Evolutionary conservation across 2,888 invertebrate genomes (phyloP).

Genomic region (Chrysina gloriosa): DNA sequence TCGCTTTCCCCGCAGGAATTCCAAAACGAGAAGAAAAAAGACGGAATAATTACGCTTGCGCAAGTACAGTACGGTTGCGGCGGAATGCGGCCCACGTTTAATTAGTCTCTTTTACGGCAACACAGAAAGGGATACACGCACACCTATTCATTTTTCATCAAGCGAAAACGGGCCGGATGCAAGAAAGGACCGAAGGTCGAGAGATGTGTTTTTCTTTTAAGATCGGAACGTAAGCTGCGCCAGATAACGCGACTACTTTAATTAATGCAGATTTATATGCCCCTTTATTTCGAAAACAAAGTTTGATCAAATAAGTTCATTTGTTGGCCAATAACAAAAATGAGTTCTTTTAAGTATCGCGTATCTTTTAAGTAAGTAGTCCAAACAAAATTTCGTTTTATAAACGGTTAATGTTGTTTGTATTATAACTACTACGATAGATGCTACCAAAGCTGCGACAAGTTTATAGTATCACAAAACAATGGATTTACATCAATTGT

Average conservation of each 20-base stretch:
- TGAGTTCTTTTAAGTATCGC: neutral
- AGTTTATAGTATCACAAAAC: too few relatives aligned
- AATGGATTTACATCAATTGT: too few relatives aligned
- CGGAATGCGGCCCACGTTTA: slow-evolving; percentile 35
- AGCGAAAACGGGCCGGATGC: slow-evolving; percentile 33
- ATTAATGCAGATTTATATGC: slow-evolving; percentile 24
- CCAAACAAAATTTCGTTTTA: too few relatives aligned
- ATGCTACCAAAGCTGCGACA: too few relatives aligned
- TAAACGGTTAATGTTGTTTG: too few relatives aligned
- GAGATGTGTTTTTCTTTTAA: neutral
- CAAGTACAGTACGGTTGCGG: slow-evolving; percentile 32
- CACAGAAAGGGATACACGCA: slow-evolving; percentile 31
- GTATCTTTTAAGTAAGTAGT: neutral
- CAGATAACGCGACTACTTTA: slow-evolving; percentile 15
- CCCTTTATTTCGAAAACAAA: neutral
- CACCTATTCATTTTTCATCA: slow-evolving; percentile 27
- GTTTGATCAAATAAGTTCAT: neutral
- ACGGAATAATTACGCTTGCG: slow-evolving; percentile 27
- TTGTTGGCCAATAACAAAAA: neutral
- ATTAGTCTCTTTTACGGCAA: slow-evolving; percentile 36
- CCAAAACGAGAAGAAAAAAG: slow-evolving; percentile 30
- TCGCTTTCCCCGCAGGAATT: slow-evolving; percentile 35
- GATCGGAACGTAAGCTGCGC: neutral
- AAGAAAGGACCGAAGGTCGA: slow-evolving; percentile 18
- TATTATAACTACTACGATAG: too few relatives aligned